These are phyloP conservation scores for Zosterops borbonicus DNA, from an alignment of 2,113 vertebrate species.

Conservation along the genomic window DNA sequence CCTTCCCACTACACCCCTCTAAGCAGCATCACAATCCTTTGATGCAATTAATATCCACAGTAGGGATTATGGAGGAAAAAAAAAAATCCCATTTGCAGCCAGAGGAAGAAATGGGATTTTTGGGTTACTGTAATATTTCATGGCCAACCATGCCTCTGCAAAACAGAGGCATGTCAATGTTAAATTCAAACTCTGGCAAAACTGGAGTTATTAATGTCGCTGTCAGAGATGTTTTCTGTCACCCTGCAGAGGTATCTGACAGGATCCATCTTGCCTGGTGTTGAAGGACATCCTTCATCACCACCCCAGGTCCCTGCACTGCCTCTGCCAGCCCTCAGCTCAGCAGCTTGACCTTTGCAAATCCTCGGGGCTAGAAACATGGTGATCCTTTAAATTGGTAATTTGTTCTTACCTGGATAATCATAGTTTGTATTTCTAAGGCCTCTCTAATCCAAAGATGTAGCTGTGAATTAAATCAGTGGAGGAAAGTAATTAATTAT, in stretches of 20 bases:
- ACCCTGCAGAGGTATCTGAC: background rate
- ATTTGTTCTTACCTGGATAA: background rate
- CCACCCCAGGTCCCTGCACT: background rate
- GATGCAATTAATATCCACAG: background rate
- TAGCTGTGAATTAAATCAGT: background rate
- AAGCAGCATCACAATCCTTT: background rate
- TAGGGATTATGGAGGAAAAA: background rate
- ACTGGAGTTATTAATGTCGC: background rate
- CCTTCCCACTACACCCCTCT: background rate
- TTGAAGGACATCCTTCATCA: background rate
- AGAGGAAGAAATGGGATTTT: background rate
- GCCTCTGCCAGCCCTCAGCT: background rate
- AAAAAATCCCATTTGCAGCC: background rate
- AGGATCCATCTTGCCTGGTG: background rate
- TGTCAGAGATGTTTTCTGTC: background rate
- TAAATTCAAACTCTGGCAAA: background rate
- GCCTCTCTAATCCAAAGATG: background rate
- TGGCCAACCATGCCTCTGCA: background rate
- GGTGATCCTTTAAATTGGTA: background rate
- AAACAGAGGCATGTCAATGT: fast-evolving
- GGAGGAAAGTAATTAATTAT: background rate
- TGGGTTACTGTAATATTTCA: background rate
- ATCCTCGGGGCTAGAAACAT: background rate
- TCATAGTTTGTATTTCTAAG: background rate
- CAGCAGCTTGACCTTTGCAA: background rate